Evolutionary conservation across 2,888 invertebrate genomes (phyloP).

Genomic region (Trichogramma dendrolimi): DNA sequence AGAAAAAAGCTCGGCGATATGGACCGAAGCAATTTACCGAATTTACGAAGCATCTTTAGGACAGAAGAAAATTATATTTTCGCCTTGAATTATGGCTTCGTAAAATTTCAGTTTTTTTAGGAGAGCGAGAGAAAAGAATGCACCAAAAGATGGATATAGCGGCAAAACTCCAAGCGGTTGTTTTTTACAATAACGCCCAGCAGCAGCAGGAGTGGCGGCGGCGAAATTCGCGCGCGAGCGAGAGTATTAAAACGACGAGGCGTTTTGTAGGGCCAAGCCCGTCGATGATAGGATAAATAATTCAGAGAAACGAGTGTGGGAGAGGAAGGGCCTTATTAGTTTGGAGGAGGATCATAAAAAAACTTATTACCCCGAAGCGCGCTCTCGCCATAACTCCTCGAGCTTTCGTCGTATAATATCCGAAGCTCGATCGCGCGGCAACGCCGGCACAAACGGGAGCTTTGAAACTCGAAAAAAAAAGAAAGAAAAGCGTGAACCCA

Average conservation of each 20-base stretch:
- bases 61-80: slow-evolving; percentile 7
- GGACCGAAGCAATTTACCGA: slow-evolving; percentile 23
- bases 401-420: slow-evolving; percentile 24
- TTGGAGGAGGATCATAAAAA: slow-evolving; percentile 45
- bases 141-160: too few species aligned
- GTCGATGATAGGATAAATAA: slow-evolving; percentile 47
- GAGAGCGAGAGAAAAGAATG: not conserved
- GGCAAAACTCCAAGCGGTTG: too few species aligned
- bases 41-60: slow-evolving; percentile 20
- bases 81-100: slow-evolving; percentile 25
- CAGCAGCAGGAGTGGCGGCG: not conserved
- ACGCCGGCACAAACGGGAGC: not conserved
- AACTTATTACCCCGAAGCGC: slow-evolving; percentile 44
- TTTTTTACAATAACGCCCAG: too few species aligned
- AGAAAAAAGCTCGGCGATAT: not conserved
- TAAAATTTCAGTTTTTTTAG: slow-evolving; percentile 23
- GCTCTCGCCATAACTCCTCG: not conserved
- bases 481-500: too few species aligned
- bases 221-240: slow-evolving; percentile 19
- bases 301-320: slow-evolving; percentile 42
- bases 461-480: not conserved
- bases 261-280: slow-evolving; percentile 32
- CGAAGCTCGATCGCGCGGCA: slow-evolving; percentile 34
- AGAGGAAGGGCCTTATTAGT: slow-evolving; percentile 46
- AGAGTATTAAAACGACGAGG: slow-evolving; percentile 35